Evolutionary conservation across 37 sponge, comb jelly and placozoan species (phyloP), one percentile per base, ranked within the genome.

Genomic region (Halisarca cf. caerulea): DNA sequence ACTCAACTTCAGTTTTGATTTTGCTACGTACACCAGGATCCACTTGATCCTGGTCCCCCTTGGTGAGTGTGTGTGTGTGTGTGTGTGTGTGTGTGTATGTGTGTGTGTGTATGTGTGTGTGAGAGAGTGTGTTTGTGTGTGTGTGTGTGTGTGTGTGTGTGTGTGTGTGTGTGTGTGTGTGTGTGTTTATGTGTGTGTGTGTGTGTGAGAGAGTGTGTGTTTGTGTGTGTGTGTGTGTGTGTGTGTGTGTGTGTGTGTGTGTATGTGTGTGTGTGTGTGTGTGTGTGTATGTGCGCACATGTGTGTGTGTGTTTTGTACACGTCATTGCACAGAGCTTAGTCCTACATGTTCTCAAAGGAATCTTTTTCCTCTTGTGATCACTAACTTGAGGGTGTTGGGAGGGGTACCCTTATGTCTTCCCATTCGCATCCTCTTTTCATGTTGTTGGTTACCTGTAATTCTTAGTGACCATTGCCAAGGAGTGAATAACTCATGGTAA

Each of bases 1-100:
- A 15, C 40, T 91, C 39, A 96, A 96, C 74, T 53, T 96, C 21
- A 66, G 88, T 23, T 89, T 93, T 60, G 62, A 87, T 62, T 79
- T 87, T 83, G 84, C 73, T 25, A 33, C 37, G 8, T 68, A 85
- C 42, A 78, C 91, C 37, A 66, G 70, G 73, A 14, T 96, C 41
- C 60, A 69, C 24, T 82, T 94, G 42, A 27, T 66, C 53, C 11
- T 86, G 2, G 39, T 89, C 23, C 86, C 90, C 21, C 78, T 86
- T 27, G 81, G 90, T 94, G 66, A 84, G 87, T 86, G 14, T 53
- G 9, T 66, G 28, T n/a, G 23, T 25, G 23, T 66, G 28, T 25
- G 68, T 15, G 23, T 66, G 8, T 66, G 23, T n/a, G 58, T 69
- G 32, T 69, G 36, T n/a, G n/a, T 47, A 11, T 47, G 51, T 47